phyloP scores from a whole-genome alignment of 2,888 invertebrate genomes.

The Papilio gigon region DNA sequence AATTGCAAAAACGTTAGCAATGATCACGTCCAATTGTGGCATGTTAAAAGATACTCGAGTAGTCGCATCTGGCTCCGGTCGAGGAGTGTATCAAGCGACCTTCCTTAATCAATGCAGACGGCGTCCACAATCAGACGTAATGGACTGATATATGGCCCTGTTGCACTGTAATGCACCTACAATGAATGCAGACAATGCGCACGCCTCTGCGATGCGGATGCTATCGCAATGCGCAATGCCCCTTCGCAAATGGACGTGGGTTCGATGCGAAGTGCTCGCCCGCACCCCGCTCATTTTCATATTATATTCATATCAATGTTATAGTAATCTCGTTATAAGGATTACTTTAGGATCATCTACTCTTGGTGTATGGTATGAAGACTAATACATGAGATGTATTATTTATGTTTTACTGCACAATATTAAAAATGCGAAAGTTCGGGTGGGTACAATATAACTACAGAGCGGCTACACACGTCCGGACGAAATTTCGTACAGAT shows the following conservation, averaged over 20 bases:
- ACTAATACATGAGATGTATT: slow-evolving; percentile 10
- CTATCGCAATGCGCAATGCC: slow-evolving; percentile 60
- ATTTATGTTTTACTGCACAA: slow-evolving; percentile 11
- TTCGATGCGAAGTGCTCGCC: slow-evolving; percentile 45
- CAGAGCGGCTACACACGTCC: too few relatives aligned
- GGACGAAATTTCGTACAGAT: too few relatives aligned
- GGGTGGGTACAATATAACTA: too few relatives aligned
- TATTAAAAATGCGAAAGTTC: too few relatives aligned
- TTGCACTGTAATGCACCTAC: slow-evolving; percentile 47
- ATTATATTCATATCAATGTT: slow-evolving; percentile 44
- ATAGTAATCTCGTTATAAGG: slow-evolving; percentile 35
- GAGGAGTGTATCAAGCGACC: slow-evolving; percentile 51
- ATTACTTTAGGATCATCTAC: slow-evolving; percentile 19
- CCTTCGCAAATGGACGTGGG: slow-evolving; percentile 67
- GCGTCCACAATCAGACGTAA: slow-evolving; percentile 74
- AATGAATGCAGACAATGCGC: slow-evolving; percentile 49
- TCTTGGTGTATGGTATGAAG: slow-evolving; percentile 27
- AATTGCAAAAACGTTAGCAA: slow-evolving; percentile 26
- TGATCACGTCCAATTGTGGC: slow-evolving; percentile 34
- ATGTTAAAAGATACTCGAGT: slow-evolving; percentile 39
- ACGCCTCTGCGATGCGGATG: slow-evolving; percentile 58
- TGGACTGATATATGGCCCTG: slow-evolving; percentile 67
- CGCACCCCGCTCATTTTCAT: slow-evolving; percentile 41
- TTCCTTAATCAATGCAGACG: slow-evolving; percentile 72
- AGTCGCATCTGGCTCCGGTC: slow-evolving; percentile 32